These are phyloP conservation scores for Monopis laevigella DNA, from an alignment of 2,888 invertebrate genomes.

Conservation along the genomic window DNA sequence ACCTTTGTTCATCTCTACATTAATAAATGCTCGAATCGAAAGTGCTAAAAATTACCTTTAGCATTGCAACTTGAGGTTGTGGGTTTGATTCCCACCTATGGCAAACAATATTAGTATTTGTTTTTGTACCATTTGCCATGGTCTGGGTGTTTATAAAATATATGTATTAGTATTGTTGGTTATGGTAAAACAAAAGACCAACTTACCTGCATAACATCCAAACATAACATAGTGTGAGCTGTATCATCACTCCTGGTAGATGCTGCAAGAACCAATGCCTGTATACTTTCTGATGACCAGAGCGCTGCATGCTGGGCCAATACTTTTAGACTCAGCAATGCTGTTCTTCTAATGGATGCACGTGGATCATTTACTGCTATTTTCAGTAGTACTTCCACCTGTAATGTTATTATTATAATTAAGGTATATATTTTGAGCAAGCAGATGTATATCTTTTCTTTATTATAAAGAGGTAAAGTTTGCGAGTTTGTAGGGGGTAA, in stretches of 20 bases:
- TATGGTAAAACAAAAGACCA: no score
- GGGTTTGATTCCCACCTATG: no score
- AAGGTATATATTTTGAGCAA: background rate
- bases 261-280: conserved; percentile 36
- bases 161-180: no score
- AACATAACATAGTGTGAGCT: conserved; percentile 43
- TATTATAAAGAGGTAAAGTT: no score
- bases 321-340: conserved; percentile 39
- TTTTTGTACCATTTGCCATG: no score
- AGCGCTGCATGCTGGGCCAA: conserved; percentile 49
- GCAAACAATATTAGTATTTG: no score
- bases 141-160: no score
- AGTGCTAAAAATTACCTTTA: no score
- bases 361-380: conserved; percentile 51
- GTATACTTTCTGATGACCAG: conserved; percentile 42
- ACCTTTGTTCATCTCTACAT: no score
- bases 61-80: no score
- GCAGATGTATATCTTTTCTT: conserved; percentile 34
- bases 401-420: conserved; percentile 71
- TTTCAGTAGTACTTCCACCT: conserved; percentile 53
- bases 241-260: conserved; percentile 28
- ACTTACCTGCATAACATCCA: conserved; percentile 50
- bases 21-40: no score
- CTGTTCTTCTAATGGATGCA: conserved; percentile 42
- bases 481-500: no score